Evolutionary conservation across 2,888 invertebrate genomes (phyloP).

Genomic region (Dryobotodes eremita): DNA sequence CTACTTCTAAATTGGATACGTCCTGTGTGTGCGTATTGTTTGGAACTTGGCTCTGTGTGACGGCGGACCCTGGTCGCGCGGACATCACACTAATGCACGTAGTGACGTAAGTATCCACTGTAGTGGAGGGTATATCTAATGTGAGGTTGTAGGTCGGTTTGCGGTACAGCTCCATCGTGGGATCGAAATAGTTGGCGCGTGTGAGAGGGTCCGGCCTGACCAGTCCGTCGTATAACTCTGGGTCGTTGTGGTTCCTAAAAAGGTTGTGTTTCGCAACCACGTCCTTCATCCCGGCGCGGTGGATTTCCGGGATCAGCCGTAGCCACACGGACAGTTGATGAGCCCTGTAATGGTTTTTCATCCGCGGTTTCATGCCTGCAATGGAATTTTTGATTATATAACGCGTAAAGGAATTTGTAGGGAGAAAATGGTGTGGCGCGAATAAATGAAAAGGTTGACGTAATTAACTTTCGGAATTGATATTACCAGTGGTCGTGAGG

Average conservation of each 20-base stretch:
- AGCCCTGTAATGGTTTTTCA: conserved; percentile 99
- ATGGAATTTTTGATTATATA: conserved; percentile 78
- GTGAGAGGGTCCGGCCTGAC: conserved; percentile 96
- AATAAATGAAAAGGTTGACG: conserved; percentile 68
- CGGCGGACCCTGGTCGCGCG: conserved; percentile 90
- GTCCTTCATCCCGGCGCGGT: conserved; percentile 97
- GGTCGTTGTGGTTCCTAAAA: conserved; percentile 97
- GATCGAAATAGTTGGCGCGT: conserved; percentile 92
- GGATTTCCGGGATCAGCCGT: conserved; percentile 97
- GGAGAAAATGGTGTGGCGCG: conserved; percentile 67
- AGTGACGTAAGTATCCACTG: conserved; percentile 92
- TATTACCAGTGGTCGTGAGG: conserved; percentile 68
- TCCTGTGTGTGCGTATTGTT: conserved; percentile 94
- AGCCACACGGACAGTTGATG: conserved; percentile 99
- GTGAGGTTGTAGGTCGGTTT: conserved; percentile 91
- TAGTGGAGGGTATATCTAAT: conserved; percentile 88
- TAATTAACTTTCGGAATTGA: conserved; percentile 78
- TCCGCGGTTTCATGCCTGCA: conserved; percentile 97
- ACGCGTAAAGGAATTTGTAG: conserved; percentile 69
- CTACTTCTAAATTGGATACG: conserved; percentile 95
- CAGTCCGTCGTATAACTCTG: conserved; percentile 96
- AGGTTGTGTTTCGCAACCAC: conserved; percentile 97
- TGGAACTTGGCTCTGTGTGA: conserved; percentile 84
- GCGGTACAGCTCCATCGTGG: conserved; percentile 91
- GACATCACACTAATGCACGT: conserved; percentile 94